Evolutionary conservation across 2,888 invertebrate species (phyloP), one percentile per base, ranked within the genome.

Genomic region (Tipula unca): DNA sequence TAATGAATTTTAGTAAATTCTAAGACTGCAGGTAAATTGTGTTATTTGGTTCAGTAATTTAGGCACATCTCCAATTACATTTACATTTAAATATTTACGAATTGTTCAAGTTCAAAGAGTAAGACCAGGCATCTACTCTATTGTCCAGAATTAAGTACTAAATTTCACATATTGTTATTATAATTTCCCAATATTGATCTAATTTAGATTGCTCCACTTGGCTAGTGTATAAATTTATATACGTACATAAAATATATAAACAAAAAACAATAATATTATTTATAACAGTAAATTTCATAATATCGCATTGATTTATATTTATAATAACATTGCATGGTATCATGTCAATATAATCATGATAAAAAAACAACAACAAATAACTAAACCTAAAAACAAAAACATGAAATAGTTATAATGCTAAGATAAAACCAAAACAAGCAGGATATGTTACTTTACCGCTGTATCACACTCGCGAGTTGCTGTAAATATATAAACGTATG

Each of bases 291-390:
- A 69, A 69, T 69, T 69, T 69, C 69, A 25, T 69, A 69, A 69
- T 69, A 69, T 10, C 3, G 69, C 69, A 69, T 69, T 69, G 69
- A 69, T 69, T 69, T 69, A 69, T 69, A 69, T 69, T 69, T 69
- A 25, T 25, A 69, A 69, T 69, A 69, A 69, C 69, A 69, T 69
- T 69, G 69, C 69, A 69, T 25, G 69, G 69, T 69, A 69, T 69
- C 69, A 69, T 69, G 69, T 69, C 69, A 69, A 69, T 69, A 69
- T 69, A 69, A 69, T 69, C 69, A 69, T 25, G 69, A 69, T 69
- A 69, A 69, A 69, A 69, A 69, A 17, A 5, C 17, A 54, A 54
- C 17, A 54, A 54, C 48, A 54, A 39, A 6, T 0, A 48, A 48
- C 17, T 17, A 69, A 69, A 69, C 69, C 69, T 25, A 69, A 69